These are phyloP conservation scores for Micropterix aruncella DNA, from an alignment of 2,888 invertebrate species.

Conservation along the genomic window DNA sequence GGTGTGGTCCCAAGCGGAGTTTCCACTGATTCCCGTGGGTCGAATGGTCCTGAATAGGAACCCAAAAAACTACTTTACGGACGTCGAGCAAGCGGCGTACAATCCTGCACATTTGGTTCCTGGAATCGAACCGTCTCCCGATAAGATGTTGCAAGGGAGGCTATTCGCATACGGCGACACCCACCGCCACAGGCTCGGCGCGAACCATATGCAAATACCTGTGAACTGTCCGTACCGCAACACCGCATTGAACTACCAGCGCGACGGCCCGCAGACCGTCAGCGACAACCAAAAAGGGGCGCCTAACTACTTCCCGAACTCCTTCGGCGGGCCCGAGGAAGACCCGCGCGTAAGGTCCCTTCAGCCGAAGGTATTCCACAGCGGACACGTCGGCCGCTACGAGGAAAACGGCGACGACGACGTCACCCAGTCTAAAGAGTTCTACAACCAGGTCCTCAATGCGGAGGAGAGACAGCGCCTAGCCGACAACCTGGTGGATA, in stretches of 20 bases:
- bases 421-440: slow-evolving; percentile 66
- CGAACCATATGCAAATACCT: slow-evolving; percentile 84
- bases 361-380: slow-evolving; percentile 39
- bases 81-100: slow-evolving; percentile 88
- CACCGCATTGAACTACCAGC: slow-evolving; percentile 62
- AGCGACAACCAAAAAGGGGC: slow-evolving; percentile 70
- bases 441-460: slow-evolving; percentile 71
- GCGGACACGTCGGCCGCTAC: slow-evolving; percentile 69
- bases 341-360: slow-evolving; percentile 48
- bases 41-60: slow-evolving; percentile 76
- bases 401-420: slow-evolving; percentile 77
- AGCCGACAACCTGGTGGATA: slow-evolving; percentile 66
- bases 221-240: slow-evolving; percentile 87
- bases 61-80: slow-evolving; percentile 85
- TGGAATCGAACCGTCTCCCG: slow-evolving; percentile 87
- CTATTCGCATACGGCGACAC: slow-evolving; percentile 84
- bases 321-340: slow-evolving; percentile 76
- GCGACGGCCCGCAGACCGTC: slow-evolving; percentile 72
- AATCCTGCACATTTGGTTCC: slow-evolving; percentile 82
- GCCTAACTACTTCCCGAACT: slow-evolving; percentile 96
- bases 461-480: slow-evolving; percentile 57
- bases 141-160: slow-evolving; percentile 84
- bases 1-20: slow-evolving; percentile 80
- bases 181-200: slow-evolving; percentile 77
- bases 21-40: slow-evolving; percentile 79